Base-by-base conservation (phyloP, 2,797 vertebrate species). In the Kryptopterus vitreolus region DNA sequence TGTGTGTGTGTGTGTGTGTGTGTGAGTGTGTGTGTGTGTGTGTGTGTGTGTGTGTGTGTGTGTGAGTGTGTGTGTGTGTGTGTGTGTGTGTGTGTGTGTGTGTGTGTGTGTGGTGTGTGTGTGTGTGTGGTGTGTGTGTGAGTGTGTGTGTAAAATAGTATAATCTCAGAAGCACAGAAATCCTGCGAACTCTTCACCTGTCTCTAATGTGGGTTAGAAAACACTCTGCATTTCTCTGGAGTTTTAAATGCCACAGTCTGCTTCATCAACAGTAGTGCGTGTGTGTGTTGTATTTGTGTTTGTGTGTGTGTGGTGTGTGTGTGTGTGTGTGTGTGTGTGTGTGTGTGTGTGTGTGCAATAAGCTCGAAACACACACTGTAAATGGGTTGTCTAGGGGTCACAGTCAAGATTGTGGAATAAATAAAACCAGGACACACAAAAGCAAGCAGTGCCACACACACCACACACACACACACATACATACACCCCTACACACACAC, bases 201-300 rank as follows among this genome's bases (percentile, higher is more conserved):
- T 75, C 66, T 69, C 43, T 48, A 48, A 69, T 69, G n/a, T 69
- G 43, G 35, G n/a, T 50, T 26, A 69, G 43, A 50, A 69, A 69
- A 29, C n/a, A 69, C 26, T 55, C 24, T 71, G 53, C 53, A 58
- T 43, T 57, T 59, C 33, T 74, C 55, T 74, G 53, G 72, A 59
- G 72, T 74, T 62, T 76, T 76, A 76, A 76, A 76, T 76, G 73
- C 73, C 73, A 75, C 24, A 62, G 57, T 46, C 58, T 59, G 57
- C 13, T 75, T 61, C 59, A 38, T 46, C 55, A n/a, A 35, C 72
- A 15, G 3, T 69, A 43, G 66, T 26, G 57, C 26, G 57, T 58
- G 55, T 58, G 55, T 58, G 55, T 26, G 57, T 31, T 61, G 58
- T 61, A 13, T 61, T 24, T 61, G 58, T 61, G 58, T 20, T 2